Percentiles rank a stretch among this genome's conserved stretches.
Conservation (phyloP, 2,113 vertebrate genomes). For the Melanerpes formicivorus region DNA sequence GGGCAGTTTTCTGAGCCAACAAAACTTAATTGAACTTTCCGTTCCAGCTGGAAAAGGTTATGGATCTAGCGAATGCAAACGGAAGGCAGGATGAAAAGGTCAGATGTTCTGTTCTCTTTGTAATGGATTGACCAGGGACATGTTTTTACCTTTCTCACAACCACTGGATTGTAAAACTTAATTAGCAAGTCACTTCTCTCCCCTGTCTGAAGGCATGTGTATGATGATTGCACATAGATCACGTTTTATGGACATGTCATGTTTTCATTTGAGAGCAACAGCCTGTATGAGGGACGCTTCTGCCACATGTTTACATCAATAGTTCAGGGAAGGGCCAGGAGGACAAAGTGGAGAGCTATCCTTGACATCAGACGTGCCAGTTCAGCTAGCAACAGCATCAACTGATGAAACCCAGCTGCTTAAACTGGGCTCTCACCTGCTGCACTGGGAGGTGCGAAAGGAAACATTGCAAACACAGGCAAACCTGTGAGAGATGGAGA, state of each 20-base stretch:
- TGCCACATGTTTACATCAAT: conserved; percentile 25
- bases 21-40: conserved; percentile 86
- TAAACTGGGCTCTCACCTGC: background rate
- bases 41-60: conserved; percentile 86
- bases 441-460: background rate
- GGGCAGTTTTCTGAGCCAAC: conserved; percentile 83
- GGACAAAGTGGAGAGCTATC: background rate
- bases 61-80: conserved; percentile 68
- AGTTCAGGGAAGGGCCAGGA: conserved; percentile 26
- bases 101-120: conserved; percentile 73
- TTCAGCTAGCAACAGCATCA: background rate
- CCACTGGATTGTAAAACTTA: conserved; percentile 74
- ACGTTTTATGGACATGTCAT: conserved; percentile 48
- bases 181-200: conserved; percentile 62
- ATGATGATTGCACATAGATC: conserved; percentile 55
- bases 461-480: background rate
- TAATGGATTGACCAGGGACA: conserved; percentile 79
- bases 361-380: background rate
- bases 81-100: conserved; percentile 79
- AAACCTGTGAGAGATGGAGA: background rate
- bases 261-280: conserved; percentile 23
- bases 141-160: conserved; percentile 71
- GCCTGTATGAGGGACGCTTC: background rate
- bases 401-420: background rate
- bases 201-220: conserved; percentile 36